Evolutionary conservation across 64 coral and sea anemone genomes (phyloP).

Genomic region (Porites lutea): DNA sequence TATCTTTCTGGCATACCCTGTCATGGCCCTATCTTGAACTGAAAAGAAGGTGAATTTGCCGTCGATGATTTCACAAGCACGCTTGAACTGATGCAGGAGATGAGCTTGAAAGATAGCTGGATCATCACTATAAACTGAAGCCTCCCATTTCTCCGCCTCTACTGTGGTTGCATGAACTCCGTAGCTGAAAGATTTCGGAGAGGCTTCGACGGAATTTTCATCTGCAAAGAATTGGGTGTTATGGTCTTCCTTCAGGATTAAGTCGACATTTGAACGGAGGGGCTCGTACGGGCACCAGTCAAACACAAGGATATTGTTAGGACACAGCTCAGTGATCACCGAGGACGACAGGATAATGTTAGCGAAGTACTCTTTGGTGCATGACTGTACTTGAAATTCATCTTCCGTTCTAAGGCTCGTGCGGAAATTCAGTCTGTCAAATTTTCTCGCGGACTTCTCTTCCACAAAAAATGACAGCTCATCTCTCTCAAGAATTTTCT

Average conservation of each 20-base stretch:
- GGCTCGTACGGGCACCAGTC: constrained; percentile 6
- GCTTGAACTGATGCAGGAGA: too few relatives aligned
- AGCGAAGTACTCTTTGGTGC: not conserved
- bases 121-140: constrained; percentile 27
- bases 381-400: not conserved
- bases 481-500: not conserved
- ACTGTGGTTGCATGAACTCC: not conserved
- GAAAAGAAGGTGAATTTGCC: too few relatives aligned
- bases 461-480: not conserved
- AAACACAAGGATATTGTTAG: not conserved
- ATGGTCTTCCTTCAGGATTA: constrained; percentile 31
- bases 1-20: too few relatives aligned
- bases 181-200: constrained; percentile 60
- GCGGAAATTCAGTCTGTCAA: not conserved
- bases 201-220: not conserved
- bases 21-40: too few relatives aligned
- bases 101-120: constrained; percentile 29
- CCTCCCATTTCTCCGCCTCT: not conserved
- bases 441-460: not conserved
- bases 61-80: too few relatives aligned
- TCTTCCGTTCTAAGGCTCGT: not conserved
- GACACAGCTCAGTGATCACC: not conserved
- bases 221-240: constrained; percentile 9
- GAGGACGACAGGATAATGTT: not conserved
- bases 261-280: constrained; percentile 34